These are phyloP conservation scores for Tachina grossa DNA, from an alignment of 2,888 invertebrate genomes.

Conservation along the genomic window DNA sequence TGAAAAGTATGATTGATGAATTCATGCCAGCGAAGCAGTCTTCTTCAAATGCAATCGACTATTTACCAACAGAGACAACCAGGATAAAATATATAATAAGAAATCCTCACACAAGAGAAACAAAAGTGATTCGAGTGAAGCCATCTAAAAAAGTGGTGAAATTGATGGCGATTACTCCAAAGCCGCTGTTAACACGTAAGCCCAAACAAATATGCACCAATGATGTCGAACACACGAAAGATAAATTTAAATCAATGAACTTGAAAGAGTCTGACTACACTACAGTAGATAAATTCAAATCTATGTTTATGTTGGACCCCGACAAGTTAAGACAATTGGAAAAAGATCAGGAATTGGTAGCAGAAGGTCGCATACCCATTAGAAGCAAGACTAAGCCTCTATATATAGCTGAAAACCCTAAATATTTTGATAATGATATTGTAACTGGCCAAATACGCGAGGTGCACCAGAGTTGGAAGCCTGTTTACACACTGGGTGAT, in stretches of 20 bases:
- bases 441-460: constrained; percentile 77
- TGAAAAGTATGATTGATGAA: constrained; percentile 79
- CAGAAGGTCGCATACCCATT: constrained; percentile 76
- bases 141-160: constrained; percentile 78
- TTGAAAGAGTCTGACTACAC: constrained; percentile 47
- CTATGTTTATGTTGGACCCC: constrained; percentile 69
- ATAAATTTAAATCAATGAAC: constrained; percentile 48
- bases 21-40: constrained; percentile 72
- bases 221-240: constrained; percentile 65
- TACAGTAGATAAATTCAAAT: constrained; percentile 48
- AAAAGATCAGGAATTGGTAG: constrained; percentile 80
- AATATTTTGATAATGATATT: constrained; percentile 69
- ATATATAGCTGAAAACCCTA: constrained; percentile 40
- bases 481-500: constrained; percentile 74
- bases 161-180: constrained; percentile 73
- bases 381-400: constrained; percentile 73
- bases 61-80: constrained; percentile 78
- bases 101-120: constrained; percentile 78
- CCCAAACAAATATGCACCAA: constrained; percentile 57
- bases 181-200: constrained; percentile 67
- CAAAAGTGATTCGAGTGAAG: constrained; percentile 78
- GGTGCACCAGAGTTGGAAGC: constrained; percentile 79
- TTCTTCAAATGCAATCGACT: constrained; percentile 72
- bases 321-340: constrained; percentile 77
- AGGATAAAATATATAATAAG: constrained; percentile 79